Evolutionary conservation across 1,140 invertebrate species (phyloP), one percentile per base, ranked within the genome.

Genomic region (Aphidius ervi): DNA sequence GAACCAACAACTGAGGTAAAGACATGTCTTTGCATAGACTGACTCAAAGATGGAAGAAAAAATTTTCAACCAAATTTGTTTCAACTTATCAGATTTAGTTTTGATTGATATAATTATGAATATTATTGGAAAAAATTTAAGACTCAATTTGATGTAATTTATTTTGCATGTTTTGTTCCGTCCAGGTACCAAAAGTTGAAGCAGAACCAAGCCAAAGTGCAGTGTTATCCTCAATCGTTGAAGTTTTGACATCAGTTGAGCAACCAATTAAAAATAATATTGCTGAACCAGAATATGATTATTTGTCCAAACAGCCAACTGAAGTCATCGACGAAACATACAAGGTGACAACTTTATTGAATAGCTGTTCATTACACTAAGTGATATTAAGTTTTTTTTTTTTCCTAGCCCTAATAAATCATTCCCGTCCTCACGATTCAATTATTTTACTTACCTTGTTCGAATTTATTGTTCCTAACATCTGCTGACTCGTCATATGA

Each of bases 251-350:
- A 0, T 74, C 75, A 10, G 70, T 74, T 9, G 77, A 78, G 20
- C 58, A 68, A 23, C 70, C 76, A 3, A 74, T 85, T 5, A 87
- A 86, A 48, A 90, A 89, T 70, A 89, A 89, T 67, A 83, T 90
- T 9, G 86, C 84, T 5, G 87, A 89, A 65, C 88, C 89, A 2
- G 91, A 92, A 77, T 92, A 92, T 67, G 90, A 92, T 74, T 89
- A 90, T 68, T 81, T 92, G 10, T 92, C 89, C 1, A 84, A 90
- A 42, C 89, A 92, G 69, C 90, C 90, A 1, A 86, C 88, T 10
- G 89, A 92, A 80, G 85, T 89, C 56, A 84, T 88, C 8, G 88
- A 90, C 70, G 88, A 91, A 75, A 89, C 88, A 3, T 91, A 87
- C 71, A 85, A 83, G 67, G 82, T 88, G 23, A 16, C 16, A 16